These are phyloP conservation scores for Noctua fimbriata DNA, from an alignment of 2,888 invertebrate genomes.

Conservation along the genomic window DNA sequence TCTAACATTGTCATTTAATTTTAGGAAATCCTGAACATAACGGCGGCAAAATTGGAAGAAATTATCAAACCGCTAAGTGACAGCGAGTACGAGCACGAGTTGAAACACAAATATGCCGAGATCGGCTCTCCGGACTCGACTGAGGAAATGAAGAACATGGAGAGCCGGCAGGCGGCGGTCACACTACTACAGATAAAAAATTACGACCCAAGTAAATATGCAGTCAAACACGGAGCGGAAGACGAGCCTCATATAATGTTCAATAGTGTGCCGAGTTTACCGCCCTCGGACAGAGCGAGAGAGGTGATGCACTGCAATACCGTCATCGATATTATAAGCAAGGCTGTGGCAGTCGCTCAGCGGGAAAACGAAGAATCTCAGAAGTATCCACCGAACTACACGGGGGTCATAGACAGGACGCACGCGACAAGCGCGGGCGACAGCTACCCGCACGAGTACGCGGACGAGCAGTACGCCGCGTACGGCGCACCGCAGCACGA, in stretches of 20 bases:
- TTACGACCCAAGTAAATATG: conserved; percentile 88
- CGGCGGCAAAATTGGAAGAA: conserved; percentile 90
- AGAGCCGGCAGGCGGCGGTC: conserved; percentile 89
- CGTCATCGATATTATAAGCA: conserved; percentile 89
- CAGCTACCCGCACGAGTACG: conserved; percentile 81
- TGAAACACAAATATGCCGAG: conserved; percentile 84
- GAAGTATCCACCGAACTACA: conserved; percentile 80
- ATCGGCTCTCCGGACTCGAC: conserved; percentile 88
- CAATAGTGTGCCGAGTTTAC: conserved; percentile 90
- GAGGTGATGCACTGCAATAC: conserved; percentile 90
- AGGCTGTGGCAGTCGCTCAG: conserved; percentile 89
- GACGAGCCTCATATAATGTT: conserved; percentile 90
- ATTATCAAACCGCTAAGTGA: conserved; percentile 88
- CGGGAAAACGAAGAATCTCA: conserved; percentile 87
- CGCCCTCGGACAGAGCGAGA: conserved; percentile 89
- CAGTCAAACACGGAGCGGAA: conserved; percentile 79
- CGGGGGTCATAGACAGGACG: conserved; percentile 81
- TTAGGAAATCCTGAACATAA: conserved; percentile 91
- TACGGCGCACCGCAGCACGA: conserved; percentile 79
- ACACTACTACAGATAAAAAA: conserved; percentile 89
- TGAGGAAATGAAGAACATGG: conserved; percentile 89
- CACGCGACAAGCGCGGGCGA: conserved; percentile 73
- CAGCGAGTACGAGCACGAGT: conserved; percentile 78
- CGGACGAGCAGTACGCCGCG: conserved; percentile 81
- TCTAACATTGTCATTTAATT: conserved; percentile 82